phyloP scores from a whole-genome alignment of 2,888 invertebrate genomes.

The Eueremaeus valkanovi region DNA sequence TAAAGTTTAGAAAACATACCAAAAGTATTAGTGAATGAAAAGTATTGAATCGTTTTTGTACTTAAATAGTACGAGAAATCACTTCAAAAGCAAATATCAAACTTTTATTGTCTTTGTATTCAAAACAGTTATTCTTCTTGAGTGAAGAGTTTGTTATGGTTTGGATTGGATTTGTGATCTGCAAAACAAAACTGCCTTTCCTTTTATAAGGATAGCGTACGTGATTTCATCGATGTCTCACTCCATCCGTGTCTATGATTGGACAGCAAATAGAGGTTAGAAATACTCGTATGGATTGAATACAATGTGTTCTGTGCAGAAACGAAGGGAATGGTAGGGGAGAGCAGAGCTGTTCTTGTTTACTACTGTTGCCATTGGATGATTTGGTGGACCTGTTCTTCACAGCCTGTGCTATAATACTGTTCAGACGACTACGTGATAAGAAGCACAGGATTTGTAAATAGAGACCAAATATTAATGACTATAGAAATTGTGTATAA shows the following conservation, averaged over 20 bases:
- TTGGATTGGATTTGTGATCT: not conserved
- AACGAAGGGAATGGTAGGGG: not conserved
- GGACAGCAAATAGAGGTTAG: not conserved
- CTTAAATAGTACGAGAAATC: no score
- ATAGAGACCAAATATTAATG: no score
- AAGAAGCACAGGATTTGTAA: no score
- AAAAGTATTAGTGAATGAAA: no score
- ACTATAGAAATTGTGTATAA: no score
- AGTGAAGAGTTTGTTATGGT: slow-evolving; percentile 10
- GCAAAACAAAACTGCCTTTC: slow-evolving; percentile 10
- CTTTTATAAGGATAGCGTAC: not conserved
- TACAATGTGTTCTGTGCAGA: no score
- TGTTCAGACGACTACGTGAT: no score
- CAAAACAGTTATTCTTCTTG: not conserved
- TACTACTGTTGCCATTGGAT: no score
- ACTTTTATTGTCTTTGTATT: not conserved
- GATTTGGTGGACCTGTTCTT: no score
- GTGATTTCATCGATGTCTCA: not conserved
- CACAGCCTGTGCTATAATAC: no score
- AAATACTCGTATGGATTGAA: not conserved
- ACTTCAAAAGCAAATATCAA: not conserved
- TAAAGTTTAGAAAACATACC: no score
- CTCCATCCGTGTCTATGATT: not conserved
- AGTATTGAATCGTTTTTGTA: no score
- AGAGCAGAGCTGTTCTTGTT: not conserved